Evolutionary conservation across 2,797 vertebrate species (phyloP), one percentile per base, ranked within the genome.

Genomic region (Myiotriccus ornatus): DNA sequence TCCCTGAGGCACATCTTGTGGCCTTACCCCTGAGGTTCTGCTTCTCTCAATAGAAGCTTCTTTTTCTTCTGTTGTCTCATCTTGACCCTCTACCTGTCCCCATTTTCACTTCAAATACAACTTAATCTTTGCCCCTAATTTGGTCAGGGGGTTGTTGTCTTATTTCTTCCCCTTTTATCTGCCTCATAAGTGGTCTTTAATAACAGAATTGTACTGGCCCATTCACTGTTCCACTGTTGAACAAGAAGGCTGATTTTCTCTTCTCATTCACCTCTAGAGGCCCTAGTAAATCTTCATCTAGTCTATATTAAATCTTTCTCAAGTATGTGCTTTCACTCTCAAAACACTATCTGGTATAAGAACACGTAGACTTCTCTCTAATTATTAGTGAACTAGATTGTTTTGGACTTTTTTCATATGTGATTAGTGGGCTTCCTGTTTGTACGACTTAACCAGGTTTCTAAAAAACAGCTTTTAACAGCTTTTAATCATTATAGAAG

Each of bases 101-200:
- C 39, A 35, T 56, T 39, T 60, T 68, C n/a, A 23, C 55, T 87
- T 79, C 44, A 73, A 46, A 82, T 59, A 0, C 11, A 49, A 5
- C n/a, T 83, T 46, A 50, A 46, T 24, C 18, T 85, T 75, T 71
- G 13, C 7, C 20, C 3, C 27, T 64, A 28, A 49, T 59, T 84
- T 68, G 28, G n/a, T 49, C 3, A 2, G 8, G 23, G 1, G 1
- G 0, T 13, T 49, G 2, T 67, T 55, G 68, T 32, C 2, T 69
- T 34, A 44, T 69, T 69, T n/a, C 62, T 74, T 12, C 23, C 4
- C 6, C 24, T 69, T 78, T 55, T 44, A 12, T 28, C 39, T 63
- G 30, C 60, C 30, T 44, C 30, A 63, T 1, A 55, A 70, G 14
- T 41, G 65, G 4, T 24, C 35, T 87, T 78, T 81, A 52, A 18